phyloP scores from a whole-genome alignment of 2,888 invertebrate species.

The Pinctada fucata region DNA sequence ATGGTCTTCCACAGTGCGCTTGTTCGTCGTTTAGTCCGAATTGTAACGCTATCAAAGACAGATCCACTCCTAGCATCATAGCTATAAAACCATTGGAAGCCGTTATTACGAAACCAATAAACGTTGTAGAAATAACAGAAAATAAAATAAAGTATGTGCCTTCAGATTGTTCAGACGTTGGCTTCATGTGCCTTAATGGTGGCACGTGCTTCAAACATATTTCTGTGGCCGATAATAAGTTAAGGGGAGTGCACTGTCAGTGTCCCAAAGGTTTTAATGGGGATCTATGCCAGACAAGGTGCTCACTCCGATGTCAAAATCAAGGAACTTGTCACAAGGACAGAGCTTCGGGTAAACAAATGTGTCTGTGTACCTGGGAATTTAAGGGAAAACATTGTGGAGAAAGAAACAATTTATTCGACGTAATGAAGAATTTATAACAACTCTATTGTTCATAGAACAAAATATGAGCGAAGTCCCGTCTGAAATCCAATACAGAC shows the following conservation, averaged over 20 bases:
- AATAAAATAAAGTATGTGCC: background rate
- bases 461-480: too few species aligned
- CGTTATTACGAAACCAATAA: background rate
- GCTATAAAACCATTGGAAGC: background rate
- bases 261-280: constrained; percentile 24
- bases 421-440: too few species aligned
- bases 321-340: constrained; percentile 27
- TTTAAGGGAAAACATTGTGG: constrained; percentile 28
- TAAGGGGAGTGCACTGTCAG: constrained; percentile 6
- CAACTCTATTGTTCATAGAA: too few species aligned
- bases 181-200: background rate
- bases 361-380: constrained; percentile 34
- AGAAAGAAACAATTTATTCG: background rate
- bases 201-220: background rate
- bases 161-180: background rate
- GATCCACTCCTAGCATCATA: background rate
- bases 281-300: constrained; percentile 20
- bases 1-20: background rate
- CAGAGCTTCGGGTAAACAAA: constrained; percentile 21
- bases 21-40: background rate
- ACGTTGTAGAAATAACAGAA: background rate
- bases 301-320: constrained; percentile 16
- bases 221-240: background rate
- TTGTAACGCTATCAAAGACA: background rate
- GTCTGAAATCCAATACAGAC: too few species aligned